Conservation (phyloP, 2,113 vertebrate species). For the Bungarus multicinctus region DNA sequence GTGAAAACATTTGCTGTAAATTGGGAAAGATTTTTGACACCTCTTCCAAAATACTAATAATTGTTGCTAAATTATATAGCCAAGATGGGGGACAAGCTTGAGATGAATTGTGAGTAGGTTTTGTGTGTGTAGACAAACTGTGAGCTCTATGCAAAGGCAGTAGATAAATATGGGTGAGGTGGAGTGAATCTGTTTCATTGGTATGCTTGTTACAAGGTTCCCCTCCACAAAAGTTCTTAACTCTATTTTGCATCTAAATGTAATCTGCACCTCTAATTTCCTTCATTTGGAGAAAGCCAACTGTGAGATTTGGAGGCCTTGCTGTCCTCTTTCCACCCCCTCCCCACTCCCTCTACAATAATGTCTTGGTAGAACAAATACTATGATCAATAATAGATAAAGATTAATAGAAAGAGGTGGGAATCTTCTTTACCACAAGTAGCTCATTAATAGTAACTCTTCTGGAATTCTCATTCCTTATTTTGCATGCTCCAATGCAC, state of each 20-base stretch:
- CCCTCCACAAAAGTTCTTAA: not conserved
- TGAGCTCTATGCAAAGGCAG: too few species aligned
- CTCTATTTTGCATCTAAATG: not conserved
- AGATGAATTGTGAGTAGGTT: not conserved
- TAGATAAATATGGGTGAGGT: not conserved
- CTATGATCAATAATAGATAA: not conserved
- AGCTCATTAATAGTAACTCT: not conserved
- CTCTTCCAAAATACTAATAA: not conserved
- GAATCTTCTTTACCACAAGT: not conserved
- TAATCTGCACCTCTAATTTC: too few species aligned
- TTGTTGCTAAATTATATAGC: not conserved
- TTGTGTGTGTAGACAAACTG: too few species aligned
- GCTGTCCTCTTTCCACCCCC: not conserved
- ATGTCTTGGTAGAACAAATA: not conserved
- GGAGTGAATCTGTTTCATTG: not conserved
- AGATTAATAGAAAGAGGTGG: not conserved
- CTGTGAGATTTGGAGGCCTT: not conserved
- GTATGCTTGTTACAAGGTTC: too few species aligned
- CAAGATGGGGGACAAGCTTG: not conserved
- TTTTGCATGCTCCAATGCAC: slow-evolving; percentile 1
- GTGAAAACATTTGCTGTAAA: not conserved
- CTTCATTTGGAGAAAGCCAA: not conserved
- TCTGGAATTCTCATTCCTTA: not conserved
- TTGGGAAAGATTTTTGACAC: not conserved
- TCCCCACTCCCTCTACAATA: not conserved